Base-by-base conservation (phyloP, 2,113 vertebrate genomes). In the Phocoena phocoena region DNA sequence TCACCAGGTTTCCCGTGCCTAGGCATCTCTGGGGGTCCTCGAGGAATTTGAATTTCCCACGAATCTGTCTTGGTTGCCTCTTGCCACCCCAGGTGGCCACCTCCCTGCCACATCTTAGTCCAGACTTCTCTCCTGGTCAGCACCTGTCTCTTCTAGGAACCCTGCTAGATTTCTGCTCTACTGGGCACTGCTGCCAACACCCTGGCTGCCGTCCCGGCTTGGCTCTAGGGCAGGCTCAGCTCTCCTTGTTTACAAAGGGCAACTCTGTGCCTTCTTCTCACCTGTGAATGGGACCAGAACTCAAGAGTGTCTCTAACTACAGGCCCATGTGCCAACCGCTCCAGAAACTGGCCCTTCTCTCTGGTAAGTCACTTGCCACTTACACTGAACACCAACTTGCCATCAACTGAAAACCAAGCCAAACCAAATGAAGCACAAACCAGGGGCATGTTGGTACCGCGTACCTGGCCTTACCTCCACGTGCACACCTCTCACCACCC, bases 161-260 rank as follows among this genome's bases (percentile, higher is more conserved):
- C 5, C 20, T 31, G 14, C 8, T 20, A 5, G 20, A 21, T n/a
- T 73, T 26, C 60, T 11, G 3, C 47, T 71, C 41, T 36, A 33
- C 62, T 65, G 17, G 33, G 3, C 55, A 60, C 50, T 12, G 6
- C 41, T 18, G 38, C 28, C 63, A 38, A 28, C 17, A 9, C 10
- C 23, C 6, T 21, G 6, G 31, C 55, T 60, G 21, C 41, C 13
- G 0, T 3, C 68, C 53, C 0, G 4, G 9, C 7, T 18, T 55
- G 53, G 58, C 65, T 36, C 15, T 2, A 28, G 38, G 31, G 38
- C 12, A 71, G 63, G 38, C 10, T 74, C 81, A 18, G 26, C 53
- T 53, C 25, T 26, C 12, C 47, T 33, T 23, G 7, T 21, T 62
- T 7, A 58, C 1, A 10, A 55, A 50, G n/a, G n/a, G 25, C 33